Percentiles rank a stretch among this genome's conserved stretches.
These are phyloP conservation scores for Enteromius trimaculatus DNA, from an alignment of 2,797 vertebrate genomes.

Conservation along the genomic window DNA sequence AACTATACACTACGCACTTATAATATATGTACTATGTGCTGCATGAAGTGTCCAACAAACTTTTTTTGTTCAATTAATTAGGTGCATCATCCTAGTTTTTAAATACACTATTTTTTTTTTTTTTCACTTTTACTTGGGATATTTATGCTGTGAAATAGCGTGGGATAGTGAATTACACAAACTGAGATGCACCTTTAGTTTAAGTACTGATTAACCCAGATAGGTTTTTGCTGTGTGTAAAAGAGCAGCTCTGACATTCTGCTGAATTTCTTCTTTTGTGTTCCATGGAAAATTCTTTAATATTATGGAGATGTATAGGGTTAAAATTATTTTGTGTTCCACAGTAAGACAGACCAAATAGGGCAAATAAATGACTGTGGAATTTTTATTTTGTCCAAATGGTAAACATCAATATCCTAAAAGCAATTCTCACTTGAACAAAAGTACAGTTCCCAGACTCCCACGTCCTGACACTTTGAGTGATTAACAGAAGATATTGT, in stretches of 20 bases:
- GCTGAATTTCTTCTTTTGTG: background rate
- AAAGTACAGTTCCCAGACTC: background rate
- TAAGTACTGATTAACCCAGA: background rate
- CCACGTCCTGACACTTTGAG: slow-evolving; percentile 10
- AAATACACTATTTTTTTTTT: no score
- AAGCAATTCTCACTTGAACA: background rate
- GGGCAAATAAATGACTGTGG: background rate
- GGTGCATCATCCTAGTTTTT: no score
- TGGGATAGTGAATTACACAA: background rate
- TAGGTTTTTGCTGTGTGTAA: no score
- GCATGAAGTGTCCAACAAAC: no score
- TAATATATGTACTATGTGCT: no score
- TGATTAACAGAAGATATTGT: background rate
- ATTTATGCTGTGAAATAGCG: no score
- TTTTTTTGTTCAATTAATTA: no score
- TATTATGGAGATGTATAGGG: background rate
- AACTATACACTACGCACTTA: no score
- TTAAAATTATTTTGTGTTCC: background rate
- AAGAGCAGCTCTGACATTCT: background rate
- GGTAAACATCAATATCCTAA: background rate
- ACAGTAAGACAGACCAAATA: background rate
- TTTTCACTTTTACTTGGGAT: no score
- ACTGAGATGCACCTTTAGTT: background rate
- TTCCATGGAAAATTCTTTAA: background rate
- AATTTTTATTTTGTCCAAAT: background rate